Evolutionary conservation across 2,797 vertebrate species (phyloP), one percentile per base, ranked within the genome.

Genomic region (Ctenopoma kingsleyae): DNA sequence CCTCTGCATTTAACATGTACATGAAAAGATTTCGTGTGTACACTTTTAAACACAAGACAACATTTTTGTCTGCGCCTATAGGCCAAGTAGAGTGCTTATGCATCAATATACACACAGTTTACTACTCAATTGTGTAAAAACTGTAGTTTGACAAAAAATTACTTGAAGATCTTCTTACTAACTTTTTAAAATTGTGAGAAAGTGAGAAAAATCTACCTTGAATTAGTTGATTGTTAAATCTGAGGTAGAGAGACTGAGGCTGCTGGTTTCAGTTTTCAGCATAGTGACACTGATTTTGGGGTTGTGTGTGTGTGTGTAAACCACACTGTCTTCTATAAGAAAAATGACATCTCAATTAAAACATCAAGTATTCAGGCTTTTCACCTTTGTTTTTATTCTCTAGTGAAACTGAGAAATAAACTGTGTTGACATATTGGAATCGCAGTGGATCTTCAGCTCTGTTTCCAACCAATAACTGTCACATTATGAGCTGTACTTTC

Each of bases 381-480:
- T 61, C n/a, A 35, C 4, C 17, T 63, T 64, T 60, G 17, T 74
- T 71, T 71, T 80, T 44, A 54, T 48, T 76, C 43, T 60, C 30
- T 47, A 43, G 20, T 40, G 44, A 63, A 73, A 73, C 32, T 20
- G 52, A 71, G 64, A 68, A 1, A 6, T 30, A 27, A 64, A 67
- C 41, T 51, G 32, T 8, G 30, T 30, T 1, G 12, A 56, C 7
- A 3, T 46, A 17, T 23, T 65, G 62, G 57, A 76, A 64, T 22
- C 30, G 36, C 38, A 40, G 38, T 38, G 60, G 58, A 70, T 65
- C 59, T 68, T 43, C 38, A 63, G 44, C 38, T 78, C 62, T 71
- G 57, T 81, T 86, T 87, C 68, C 53, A 74, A 68, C 81, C 79
- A 87, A 80, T 80, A 80, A 82, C 74, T 80, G 77, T 89, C 81